A percentile compares a stretch with the other conserved stretches of the same genome.
These are phyloP conservation scores for Eupithecia abbreviata DNA, from an alignment of 2,888 invertebrate species.

Conservation along the genomic window DNA sequence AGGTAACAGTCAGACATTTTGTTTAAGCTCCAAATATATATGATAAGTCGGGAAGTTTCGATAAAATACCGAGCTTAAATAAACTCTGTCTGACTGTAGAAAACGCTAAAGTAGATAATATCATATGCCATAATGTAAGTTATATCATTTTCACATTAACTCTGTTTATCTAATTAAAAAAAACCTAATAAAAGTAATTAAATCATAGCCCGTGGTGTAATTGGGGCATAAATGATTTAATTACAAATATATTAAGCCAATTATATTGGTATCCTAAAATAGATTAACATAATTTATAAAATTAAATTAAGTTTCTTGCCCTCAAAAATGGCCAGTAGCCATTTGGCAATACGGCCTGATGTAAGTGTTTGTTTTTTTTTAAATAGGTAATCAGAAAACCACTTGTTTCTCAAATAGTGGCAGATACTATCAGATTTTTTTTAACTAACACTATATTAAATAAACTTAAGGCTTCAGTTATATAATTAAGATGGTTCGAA, in stretches of 20 bases:
- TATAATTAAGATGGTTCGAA: neutral
- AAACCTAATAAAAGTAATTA: neutral
- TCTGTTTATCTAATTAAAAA: neutral
- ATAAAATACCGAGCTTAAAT: slow-evolving; percentile 9
- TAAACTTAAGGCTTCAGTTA: neutral
- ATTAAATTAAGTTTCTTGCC: slow-evolving; percentile 29
- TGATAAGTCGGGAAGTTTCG: neutral
- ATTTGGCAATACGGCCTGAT: neutral
- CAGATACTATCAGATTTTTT: neutral
- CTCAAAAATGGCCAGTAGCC: slow-evolving; percentile 47
- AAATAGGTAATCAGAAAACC: neutral
- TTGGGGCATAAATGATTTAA: slow-evolving; percentile 42
- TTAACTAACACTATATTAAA: neutral
- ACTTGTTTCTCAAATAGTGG: neutral
- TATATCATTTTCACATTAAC: neutral
- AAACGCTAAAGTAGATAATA: slow-evolving; percentile 34
- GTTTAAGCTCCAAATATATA: slow-evolving; percentile 10
- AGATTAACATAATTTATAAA: slow-evolving; percentile 15
- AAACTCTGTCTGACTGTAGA: slow-evolving; percentile 24
- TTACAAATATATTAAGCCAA: slow-evolving; percentile 17
- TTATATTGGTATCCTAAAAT: slow-evolving; percentile 25
- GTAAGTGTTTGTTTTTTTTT: neutral
- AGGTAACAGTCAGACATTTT: slow-evolving; percentile 20
- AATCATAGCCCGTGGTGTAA: slow-evolving; percentile 20
- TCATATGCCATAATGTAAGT: slow-evolving; percentile 62